Evolutionary conservation across 2,888 invertebrate species (phyloP).

Genomic region (Pyrrhia umbra): DNA sequence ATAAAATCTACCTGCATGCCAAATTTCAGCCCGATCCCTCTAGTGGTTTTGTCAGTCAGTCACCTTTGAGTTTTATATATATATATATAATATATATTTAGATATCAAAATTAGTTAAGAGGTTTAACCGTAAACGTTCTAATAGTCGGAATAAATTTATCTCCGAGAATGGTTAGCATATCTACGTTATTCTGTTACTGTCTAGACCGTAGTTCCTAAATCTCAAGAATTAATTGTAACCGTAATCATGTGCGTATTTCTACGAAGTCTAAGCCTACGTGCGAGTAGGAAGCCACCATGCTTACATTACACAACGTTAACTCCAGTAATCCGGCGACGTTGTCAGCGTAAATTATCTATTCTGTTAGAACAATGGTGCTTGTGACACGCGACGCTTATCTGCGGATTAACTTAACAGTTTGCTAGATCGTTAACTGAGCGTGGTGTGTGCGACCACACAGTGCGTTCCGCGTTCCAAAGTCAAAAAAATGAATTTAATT

Average conservation of each 20-base stretch:
- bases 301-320: constrained; percentile 59
- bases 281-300: constrained; percentile 35
- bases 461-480: constrained; percentile 68
- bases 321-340: constrained; percentile 66
- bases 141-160: no score
- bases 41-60: no score
- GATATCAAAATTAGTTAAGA: no score
- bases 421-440: constrained; percentile 55
- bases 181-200: neutral
- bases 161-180: neutral
- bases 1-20: no score
- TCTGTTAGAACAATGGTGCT: constrained; percentile 74
- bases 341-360: constrained; percentile 76
- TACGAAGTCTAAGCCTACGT: constrained; percentile 21
- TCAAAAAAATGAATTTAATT: constrained; percentile 44
- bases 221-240: neutral
- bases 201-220: neutral
- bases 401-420: constrained; percentile 74
- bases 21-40: no score
- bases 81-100: no score
- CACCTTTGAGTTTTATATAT: no score
- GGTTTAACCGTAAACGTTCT: no score
- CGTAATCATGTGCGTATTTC: constrained; percentile 9
- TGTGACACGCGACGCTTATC: constrained; percentile 64
- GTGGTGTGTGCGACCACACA: constrained; percentile 73